phyloP scores from a whole-genome alignment of 2,888 invertebrate species.

The Gasteruption jaculator region DNA sequence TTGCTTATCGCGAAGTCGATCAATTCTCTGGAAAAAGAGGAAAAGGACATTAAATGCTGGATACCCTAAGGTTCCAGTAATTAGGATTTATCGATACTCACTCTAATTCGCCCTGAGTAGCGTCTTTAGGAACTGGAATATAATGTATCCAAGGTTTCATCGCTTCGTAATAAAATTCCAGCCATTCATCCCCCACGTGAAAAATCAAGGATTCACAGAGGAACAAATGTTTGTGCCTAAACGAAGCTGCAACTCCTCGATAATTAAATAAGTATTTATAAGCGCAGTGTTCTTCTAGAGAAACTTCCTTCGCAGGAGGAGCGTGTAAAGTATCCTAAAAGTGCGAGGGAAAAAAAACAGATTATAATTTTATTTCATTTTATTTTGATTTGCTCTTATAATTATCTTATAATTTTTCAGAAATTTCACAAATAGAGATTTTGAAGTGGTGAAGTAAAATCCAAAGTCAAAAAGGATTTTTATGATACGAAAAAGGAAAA shows the following conservation, averaged over 20 bases:
- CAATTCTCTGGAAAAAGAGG: constrained; percentile 54
- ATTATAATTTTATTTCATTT: too few relatives aligned
- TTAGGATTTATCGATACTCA: constrained; percentile 33
- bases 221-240: constrained; percentile 92
- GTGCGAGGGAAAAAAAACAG: too few relatives aligned
- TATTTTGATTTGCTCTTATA: too few relatives aligned
- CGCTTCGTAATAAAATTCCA: constrained; percentile 89
- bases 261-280: constrained; percentile 95
- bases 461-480: too few relatives aligned
- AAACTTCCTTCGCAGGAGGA: constrained; percentile 79
- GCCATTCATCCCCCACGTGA: constrained; percentile 91
- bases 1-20: constrained; percentile 73
- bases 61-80: neutral
- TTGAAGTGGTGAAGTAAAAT: constrained; percentile 4
- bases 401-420: neutral
- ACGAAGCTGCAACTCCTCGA: constrained; percentile 95
- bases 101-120: constrained; percentile 67
- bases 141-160: constrained; percentile 95
- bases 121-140: constrained; percentile 71
- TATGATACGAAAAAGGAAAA: too few relatives aligned
- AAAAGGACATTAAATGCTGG: neutral
- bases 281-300: constrained; percentile 87
- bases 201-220: constrained; percentile 89
- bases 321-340: constrained; percentile 80
- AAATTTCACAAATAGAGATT: neutral